Conservation (phyloP, 1,140 invertebrate genomes). For the Drosophila willistoni region DNA sequence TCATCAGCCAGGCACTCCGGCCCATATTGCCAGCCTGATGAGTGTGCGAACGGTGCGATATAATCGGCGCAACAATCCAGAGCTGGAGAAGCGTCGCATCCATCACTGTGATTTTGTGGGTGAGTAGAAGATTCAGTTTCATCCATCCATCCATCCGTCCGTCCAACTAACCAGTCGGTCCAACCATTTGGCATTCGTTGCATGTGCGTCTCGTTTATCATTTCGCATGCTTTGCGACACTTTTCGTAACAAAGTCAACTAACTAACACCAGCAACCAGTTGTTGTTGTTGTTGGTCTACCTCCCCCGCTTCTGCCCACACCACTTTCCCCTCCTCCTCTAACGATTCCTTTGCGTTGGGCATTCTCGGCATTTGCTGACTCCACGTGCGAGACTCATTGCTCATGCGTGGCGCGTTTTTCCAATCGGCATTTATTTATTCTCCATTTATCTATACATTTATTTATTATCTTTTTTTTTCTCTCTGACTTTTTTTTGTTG, state of each 20-base stretch:
- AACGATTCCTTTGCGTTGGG: no score
- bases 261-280: slow-evolving; percentile 6
- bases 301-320: no score
- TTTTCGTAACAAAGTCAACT: slow-evolving; percentile 60
- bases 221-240: slow-evolving; percentile 76
- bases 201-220: slow-evolving; percentile 70
- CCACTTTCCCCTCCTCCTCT: no score
- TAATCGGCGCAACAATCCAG: slow-evolving; percentile 97
- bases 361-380: background rate
- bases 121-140: slow-evolving; percentile 84
- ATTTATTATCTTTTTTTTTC: slow-evolving; percentile 73
- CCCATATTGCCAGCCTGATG: slow-evolving; percentile 75
- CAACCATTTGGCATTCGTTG: slow-evolving; percentile 45
- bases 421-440: slow-evolving; percentile 80
- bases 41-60: slow-evolving; percentile 85
- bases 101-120: slow-evolving; percentile 98
- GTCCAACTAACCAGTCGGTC: background rate
- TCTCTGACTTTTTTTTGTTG: slow-evolving; percentile 20
- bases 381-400: slow-evolving; percentile 63
- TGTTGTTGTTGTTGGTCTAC: background rate
- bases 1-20: slow-evolving; percentile 70
- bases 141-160: slow-evolving; percentile 6
- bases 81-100: slow-evolving; percentile 96
- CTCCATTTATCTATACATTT: slow-evolving; percentile 78
- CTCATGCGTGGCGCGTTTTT: slow-evolving; percentile 65